These are phyloP conservation scores for Pararge aegeria DNA, from an alignment of 1,140 invertebrate species.

Conservation along the genomic window DNA sequence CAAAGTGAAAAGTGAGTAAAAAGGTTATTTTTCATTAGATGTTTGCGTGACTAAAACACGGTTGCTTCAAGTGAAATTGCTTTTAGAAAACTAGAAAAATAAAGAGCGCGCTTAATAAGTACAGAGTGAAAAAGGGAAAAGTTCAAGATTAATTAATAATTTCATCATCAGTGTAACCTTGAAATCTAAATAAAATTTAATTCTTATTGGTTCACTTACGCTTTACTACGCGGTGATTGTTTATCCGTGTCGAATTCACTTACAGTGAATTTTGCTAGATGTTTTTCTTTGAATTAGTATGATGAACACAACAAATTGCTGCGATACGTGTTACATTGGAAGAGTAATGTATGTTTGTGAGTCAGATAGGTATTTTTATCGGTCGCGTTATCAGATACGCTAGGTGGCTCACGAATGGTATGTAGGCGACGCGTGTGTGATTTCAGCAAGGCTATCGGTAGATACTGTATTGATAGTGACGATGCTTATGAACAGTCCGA, in stretches of 20 bases:
- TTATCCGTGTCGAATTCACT: not conserved
- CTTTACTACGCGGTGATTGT: no score
- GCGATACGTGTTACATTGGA: constrained; percentile 19
- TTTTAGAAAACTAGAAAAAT: no score
- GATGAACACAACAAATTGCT: constrained; percentile 2
- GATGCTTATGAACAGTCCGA: no score
- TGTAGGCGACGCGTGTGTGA: constrained; percentile 33
- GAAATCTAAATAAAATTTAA: no score
- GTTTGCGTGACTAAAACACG: no score
- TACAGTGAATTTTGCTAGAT: not conserved
- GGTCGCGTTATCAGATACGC: constrained; percentile 62
- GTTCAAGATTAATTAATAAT: no score
- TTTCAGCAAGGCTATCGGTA: constrained; percentile 52
- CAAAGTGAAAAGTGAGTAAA: no score
- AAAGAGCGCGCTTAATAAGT: no score
- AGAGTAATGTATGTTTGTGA: constrained; percentile 42
- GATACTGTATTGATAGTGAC: constrained; percentile 26
- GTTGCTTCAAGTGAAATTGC: no score
- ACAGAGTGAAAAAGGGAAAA: no score
- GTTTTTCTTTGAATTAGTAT: not conserved
- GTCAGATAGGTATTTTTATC: constrained; percentile 62
- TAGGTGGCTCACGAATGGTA: constrained; percentile 37
- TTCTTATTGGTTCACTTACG: not conserved
- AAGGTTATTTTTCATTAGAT: no score
- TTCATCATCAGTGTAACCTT: no score